Base-by-base conservation (phyloP, 2,888 invertebrate genomes). In the Ormia ochracea region DNA sequence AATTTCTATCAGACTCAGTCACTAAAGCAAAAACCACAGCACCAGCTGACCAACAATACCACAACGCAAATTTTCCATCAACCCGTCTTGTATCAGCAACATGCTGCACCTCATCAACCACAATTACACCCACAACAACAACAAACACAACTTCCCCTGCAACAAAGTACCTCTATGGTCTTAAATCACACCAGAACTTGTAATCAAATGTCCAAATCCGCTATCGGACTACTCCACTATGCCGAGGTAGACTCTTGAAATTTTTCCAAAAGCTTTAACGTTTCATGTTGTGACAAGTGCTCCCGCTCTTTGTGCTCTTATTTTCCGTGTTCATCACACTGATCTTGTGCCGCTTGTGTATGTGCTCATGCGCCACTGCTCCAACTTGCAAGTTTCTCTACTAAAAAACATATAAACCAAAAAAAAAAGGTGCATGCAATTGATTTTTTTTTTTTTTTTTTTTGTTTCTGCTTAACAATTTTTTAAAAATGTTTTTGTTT, bases 161-260 rank as follows among this genome's bases (percentile, higher is more conserved):
- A 87, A 85, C 87, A 86, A 85, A 85, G 86, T 84, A 87, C 84
- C 81, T 85, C 88, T 69, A 77, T 88, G 84, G 87, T 85, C 84
- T 87, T 86, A 81, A 88, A 82, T 83, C 88, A 87, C 52, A 76
- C 85, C 77, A 89, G 87, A 85, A 86, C 66, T 17, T 52, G 26
- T 5, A 82, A 85, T 85, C 87, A 87, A 86, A 88, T 89, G 89
- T 88, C 89, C 74, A 87, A 88, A 83, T 88, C 90, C 78, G 85
- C 85, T 78, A 82, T 85, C 83, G 88, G 86, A 56, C n/a, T n/a
- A n/a, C 84, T 87, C 82, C 88, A 88, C 83, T 89, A 85, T 84
- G 85, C 85, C 85, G 89, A 89, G 89, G 89, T 89, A 89, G 89
- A 89, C 86, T 86, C 84, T 82, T 74, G 61, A 69, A 73, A 52